Conservation (phyloP, 2,797 vertebrate genomes). For the Hippoglossus hippoglossus region DNA sequence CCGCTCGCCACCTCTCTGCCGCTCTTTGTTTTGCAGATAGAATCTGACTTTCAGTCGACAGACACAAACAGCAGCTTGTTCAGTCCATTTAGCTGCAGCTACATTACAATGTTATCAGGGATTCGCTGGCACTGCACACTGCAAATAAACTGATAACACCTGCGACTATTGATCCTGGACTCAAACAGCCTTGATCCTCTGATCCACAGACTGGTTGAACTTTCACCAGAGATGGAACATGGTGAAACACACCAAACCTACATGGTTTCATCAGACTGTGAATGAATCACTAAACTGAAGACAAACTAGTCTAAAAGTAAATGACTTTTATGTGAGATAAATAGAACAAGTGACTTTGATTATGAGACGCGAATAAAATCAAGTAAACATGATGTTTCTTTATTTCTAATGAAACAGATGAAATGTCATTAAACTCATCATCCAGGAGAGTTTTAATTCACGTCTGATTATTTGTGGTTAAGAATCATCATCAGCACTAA, state of each 20-base stretch:
- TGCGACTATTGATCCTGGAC: constrained; percentile 59
- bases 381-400: too few relatives aligned
- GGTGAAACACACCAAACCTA: background rate
- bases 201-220: too few relatives aligned
- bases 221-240: background rate
- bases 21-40: constrained; percentile 72
- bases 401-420: too few relatives aligned
- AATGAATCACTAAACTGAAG: too few relatives aligned
- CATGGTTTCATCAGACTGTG: too few relatives aligned
- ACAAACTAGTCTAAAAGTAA: too few relatives aligned
- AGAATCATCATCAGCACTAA: background rate
- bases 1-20: constrained; percentile 32
- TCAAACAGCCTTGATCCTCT: constrained; percentile 23
- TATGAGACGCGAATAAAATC: too few relatives aligned
- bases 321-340: too few relatives aligned
- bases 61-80: constrained; percentile 70
- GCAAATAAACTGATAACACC: constrained; percentile 74
- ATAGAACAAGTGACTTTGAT: too few relatives aligned
- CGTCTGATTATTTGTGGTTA: background rate
- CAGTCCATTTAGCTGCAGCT: constrained; percentile 65
- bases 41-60: constrained; percentile 58
- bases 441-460: too few relatives aligned
- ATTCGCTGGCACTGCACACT: constrained; percentile 47
- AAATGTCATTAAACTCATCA: background rate
- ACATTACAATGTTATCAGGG: constrained; percentile 70